phyloP scores from a whole-genome alignment of 2,113 vertebrate genomes.

The Bagarius yarrelli region DNA sequence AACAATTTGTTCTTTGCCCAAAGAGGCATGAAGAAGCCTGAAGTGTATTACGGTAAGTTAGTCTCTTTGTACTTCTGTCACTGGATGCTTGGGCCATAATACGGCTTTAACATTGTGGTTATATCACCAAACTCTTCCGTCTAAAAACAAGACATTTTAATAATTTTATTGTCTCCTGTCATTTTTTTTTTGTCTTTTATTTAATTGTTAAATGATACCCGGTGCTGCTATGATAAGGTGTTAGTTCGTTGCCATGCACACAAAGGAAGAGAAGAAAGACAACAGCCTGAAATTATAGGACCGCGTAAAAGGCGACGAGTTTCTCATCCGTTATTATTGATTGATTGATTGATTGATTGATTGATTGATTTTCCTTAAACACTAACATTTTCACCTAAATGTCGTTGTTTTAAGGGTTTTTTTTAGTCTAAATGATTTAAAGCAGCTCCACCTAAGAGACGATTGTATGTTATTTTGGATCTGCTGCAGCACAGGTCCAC shows the following conservation, averaged over 20 bases:
- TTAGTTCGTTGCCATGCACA: conserved; percentile 56
- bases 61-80: conserved; percentile 52
- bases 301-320: not conserved
- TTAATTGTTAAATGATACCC: not conserved
- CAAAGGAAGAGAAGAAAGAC: conserved; percentile 55
- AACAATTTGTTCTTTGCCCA: not conserved
- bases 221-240: not conserved
- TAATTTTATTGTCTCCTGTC: no score
- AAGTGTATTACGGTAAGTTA: conserved; percentile 59
- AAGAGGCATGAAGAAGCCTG: conserved; percentile 13
- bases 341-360: no score
- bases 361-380: no score
- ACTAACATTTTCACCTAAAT: not conserved
- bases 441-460: not conserved
- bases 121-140: not conserved
- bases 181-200: conserved; percentile 8
- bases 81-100: conserved; percentile 46
- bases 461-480: not conserved
- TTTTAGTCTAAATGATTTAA: not conserved
- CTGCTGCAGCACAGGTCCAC: conserved; percentile 25
- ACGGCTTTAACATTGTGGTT: conserved; percentile 44
- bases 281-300: conserved; percentile 39
- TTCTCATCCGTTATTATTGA: not conserved
- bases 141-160: not conserved
- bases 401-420: not conserved